Conservation (phyloP, 2,888 invertebrate species). For the Pardosa pseudoannulata region DNA sequence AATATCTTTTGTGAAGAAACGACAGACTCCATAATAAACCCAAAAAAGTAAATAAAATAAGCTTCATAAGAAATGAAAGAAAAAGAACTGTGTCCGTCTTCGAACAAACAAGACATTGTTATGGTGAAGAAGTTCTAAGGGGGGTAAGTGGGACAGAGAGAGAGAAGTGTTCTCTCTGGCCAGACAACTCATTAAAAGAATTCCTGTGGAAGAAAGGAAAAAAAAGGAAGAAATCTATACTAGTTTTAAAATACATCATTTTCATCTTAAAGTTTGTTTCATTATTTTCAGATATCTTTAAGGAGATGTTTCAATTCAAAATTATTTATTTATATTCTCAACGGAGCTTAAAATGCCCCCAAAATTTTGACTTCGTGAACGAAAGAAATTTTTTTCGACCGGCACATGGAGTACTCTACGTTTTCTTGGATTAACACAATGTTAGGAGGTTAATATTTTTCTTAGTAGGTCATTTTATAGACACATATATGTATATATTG, state of each 20-base stretch:
- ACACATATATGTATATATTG: too few relatives aligned
- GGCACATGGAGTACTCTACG: too few relatives aligned
- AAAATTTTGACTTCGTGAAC: too few relatives aligned
- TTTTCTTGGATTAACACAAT: too few relatives aligned
- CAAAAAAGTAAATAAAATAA: background rate
- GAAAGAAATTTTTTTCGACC: too few relatives aligned
- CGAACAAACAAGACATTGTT: conserved; percentile 67
- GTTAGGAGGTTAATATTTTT: too few relatives aligned
- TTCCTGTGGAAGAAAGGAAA: background rate
- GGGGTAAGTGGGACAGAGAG: background rate
- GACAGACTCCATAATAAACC: background rate
- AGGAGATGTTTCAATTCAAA: too few relatives aligned
- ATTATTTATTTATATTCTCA: too few relatives aligned
- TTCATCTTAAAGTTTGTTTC: background rate
- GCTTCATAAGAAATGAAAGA: too few relatives aligned
- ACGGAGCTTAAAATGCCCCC: too few relatives aligned
- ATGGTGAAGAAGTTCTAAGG: conserved; percentile 34
- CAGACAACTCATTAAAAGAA: conserved; percentile 28
- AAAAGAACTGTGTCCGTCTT: conserved; percentile 15
- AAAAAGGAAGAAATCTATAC: background rate
- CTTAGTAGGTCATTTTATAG: too few relatives aligned
- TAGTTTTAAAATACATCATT: background rate
- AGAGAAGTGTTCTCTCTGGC: conserved; percentile 8
- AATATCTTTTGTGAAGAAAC: background rate
- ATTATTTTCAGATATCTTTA: background rate